Conservation (phyloP, 2,113 vertebrate genomes). For the Kobus ellipsiprymnus region DNA sequence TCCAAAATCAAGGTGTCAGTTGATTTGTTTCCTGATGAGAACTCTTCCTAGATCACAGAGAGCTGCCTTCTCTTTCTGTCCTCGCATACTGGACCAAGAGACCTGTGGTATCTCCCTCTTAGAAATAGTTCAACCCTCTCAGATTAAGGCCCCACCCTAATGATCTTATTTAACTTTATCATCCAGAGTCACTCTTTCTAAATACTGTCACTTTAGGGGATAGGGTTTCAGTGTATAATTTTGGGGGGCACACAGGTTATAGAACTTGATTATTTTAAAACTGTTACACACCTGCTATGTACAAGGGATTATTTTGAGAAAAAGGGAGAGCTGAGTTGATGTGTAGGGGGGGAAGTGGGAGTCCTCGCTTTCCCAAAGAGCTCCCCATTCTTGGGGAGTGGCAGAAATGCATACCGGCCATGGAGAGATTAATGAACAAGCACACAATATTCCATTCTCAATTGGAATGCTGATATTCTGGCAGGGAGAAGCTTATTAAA, state of each 20-base stretch:
- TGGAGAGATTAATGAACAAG: not conserved
- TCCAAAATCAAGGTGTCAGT: not conserved
- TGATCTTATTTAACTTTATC: not conserved
- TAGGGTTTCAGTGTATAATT: not conserved
- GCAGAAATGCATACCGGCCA: not conserved
- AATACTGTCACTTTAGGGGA: not conserved
- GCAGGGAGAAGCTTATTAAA: not conserved
- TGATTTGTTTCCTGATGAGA: not conserved
- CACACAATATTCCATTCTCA: not conserved
- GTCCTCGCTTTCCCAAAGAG: not conserved
- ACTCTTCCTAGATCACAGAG: not conserved
- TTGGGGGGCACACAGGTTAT: not conserved
- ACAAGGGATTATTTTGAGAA: not conserved
- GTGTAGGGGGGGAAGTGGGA: not conserved
- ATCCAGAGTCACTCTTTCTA: not conserved
- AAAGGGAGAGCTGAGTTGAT: not conserved
- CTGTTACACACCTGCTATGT: not conserved
- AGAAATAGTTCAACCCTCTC: not conserved
- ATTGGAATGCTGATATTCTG: not conserved
- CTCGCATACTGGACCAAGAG: not conserved
- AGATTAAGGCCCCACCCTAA: not conserved
- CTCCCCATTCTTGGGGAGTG: not conserved
- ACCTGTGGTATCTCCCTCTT: not conserved
- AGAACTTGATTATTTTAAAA: not conserved
- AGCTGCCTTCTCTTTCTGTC: not conserved